Conservation (phyloP, 2,113 vertebrate genomes). For the Brachyistius frenatus region DNA sequence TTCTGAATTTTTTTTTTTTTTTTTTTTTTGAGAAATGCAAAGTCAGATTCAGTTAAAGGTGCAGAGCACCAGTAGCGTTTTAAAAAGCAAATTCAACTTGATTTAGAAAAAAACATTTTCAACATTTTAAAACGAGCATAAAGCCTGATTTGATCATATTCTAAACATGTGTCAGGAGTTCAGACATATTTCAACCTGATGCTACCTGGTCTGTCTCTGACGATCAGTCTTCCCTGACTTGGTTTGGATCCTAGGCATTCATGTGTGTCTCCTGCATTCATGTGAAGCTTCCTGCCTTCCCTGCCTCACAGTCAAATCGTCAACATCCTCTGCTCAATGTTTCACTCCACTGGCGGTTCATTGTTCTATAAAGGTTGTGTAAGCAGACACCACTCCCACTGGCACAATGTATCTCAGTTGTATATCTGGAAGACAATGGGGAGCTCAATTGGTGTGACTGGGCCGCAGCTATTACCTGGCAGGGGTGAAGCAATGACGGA, state of each 20-base stretch:
- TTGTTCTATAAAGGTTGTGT: slow-evolving; percentile 43
- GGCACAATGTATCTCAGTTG: background rate
- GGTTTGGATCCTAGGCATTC: background rate
- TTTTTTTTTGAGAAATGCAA: too few species aligned
- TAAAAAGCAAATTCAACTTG: background rate
- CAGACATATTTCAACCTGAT: background rate
- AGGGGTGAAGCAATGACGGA: background rate
- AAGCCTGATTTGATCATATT: too few species aligned
- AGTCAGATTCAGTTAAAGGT: too few species aligned
- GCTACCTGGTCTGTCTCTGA: background rate
- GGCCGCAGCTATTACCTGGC: background rate
- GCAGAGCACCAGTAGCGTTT: too few species aligned
- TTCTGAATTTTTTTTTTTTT: too few species aligned
- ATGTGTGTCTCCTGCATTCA: background rate
- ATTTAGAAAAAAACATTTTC: background rate
- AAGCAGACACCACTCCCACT: slow-evolving; percentile 14
- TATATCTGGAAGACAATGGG: background rate
- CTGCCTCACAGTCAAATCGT: background rate
- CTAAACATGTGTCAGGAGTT: too few species aligned
- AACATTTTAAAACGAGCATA: too few species aligned
- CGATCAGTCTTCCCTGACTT: background rate
- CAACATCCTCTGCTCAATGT: background rate
- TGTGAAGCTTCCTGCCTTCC: background rate
- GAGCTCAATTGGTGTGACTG: slow-evolving; percentile 1
- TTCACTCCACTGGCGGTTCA: background rate